Evolutionary conservation across 1,140 invertebrate genomes (phyloP).

Genomic region (Brachionus sp.): DNA sequence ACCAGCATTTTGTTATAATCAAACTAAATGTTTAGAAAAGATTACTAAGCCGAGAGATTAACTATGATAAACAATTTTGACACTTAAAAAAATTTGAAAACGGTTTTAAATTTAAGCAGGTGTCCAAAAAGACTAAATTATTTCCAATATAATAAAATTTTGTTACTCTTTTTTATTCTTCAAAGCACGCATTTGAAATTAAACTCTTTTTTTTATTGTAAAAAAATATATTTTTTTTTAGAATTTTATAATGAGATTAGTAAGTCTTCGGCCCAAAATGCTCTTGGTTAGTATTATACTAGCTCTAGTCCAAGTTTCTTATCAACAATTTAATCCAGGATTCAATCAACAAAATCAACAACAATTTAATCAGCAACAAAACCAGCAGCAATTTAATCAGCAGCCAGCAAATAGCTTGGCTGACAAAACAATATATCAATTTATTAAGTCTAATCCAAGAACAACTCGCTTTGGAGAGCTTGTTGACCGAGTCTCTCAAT

Average conservation of each 20-base stretch:
- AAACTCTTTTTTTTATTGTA: neutral
- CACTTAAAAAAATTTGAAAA: neutral
- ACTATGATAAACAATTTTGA: neutral
- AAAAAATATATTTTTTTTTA: neutral
- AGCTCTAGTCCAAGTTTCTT: neutral
- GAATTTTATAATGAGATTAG: neutral
- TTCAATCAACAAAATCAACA: neutral
- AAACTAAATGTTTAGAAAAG: neutral
- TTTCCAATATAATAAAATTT: neutral
- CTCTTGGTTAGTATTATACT: neutral
- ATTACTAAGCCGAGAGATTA: slow-evolving; percentile 1
- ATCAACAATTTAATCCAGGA: neutral
- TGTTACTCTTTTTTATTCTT: neutral
- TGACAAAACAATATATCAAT: slow-evolving; percentile 1
- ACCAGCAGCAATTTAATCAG: neutral
- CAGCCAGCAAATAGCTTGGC: neutral
- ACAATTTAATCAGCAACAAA: neutral
- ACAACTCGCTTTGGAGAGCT: slow-evolving; percentile 1
- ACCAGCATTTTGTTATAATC: neutral
- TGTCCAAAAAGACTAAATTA: neutral
- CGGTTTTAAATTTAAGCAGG: neutral
- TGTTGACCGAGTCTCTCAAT: neutral
- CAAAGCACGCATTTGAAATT: neutral
- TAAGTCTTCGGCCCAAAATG: neutral
- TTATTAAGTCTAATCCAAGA: neutral